These are phyloP conservation scores for Pyrocephalus nanus DNA, from an alignment of 2,797 vertebrate species.

Conservation along the genomic window DNA sequence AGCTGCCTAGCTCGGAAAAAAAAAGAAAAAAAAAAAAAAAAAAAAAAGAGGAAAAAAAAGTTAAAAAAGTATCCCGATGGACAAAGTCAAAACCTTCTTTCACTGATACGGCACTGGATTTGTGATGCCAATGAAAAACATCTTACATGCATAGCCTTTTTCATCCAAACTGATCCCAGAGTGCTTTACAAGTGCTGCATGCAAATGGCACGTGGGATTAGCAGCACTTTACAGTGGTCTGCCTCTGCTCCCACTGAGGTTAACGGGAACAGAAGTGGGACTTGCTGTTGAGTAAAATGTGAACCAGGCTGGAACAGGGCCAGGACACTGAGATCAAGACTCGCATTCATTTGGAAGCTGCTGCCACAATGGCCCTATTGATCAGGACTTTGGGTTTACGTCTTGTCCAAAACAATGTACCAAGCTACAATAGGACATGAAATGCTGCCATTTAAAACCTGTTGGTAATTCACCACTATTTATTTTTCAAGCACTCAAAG, in stretches of 20 bases:
- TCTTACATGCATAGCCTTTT: not conserved
- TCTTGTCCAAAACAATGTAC: slow-evolving; percentile 26
- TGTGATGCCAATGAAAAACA: not conserved
- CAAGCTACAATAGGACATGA: not conserved
- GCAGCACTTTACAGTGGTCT: not conserved
- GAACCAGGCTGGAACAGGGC: slow-evolving; percentile 3
- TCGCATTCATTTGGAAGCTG: slow-evolving; percentile 23
- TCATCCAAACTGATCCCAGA: slow-evolving; percentile 20
- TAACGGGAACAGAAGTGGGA: not conserved
- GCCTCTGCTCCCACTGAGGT: not conserved
- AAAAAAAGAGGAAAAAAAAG: not conserved
- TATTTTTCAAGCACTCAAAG: not conserved
- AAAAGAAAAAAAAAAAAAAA: not conserved
- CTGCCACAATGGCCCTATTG: slow-evolving; percentile 44
- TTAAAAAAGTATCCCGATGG: not conserved
- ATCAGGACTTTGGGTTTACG: not conserved
- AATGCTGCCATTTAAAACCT: not conserved
- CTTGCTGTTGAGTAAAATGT: slow-evolving; percentile 33
- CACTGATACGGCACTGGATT: not conserved
- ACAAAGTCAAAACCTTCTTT: not conserved
- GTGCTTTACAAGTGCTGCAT: slow-evolving; percentile 10
- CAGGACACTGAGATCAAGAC: slow-evolving; percentile 44
- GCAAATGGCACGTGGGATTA: slow-evolving; percentile 58
- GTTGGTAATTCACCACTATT: not conserved
- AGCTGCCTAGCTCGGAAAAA: not conserved